Percentiles rank a stretch among this genome's conserved stretches.
phyloP scores from a whole-genome alignment of 2,113 vertebrate genomes.

The Puffinus mauretanicus region DNA sequence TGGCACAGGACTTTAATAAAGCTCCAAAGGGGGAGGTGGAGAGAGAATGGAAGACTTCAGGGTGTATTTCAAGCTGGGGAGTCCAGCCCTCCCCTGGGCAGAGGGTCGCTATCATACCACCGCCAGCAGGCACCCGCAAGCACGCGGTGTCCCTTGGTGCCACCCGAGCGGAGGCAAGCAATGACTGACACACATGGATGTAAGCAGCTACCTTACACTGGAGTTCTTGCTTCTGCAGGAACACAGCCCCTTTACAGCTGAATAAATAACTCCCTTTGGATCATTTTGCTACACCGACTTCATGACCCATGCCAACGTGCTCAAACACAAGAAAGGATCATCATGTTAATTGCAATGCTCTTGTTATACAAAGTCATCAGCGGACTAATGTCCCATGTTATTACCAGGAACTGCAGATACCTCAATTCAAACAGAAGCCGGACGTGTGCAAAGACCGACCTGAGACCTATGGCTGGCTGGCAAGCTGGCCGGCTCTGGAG shows the following conservation, averaged over 20 bases:
- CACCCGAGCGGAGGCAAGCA: fast-evolving
- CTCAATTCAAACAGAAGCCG: background rate
- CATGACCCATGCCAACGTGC: slow-evolving; percentile 26
- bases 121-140: background rate
- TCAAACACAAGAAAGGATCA: background rate
- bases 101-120: fast-evolving
- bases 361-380: slow-evolving; percentile 55
- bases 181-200: fast-evolving
- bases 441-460: background rate
- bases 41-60: background rate
- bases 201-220: background rate
- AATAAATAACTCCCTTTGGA: background rate
- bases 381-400: slow-evolving; percentile 67
- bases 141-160: fast-evolving
- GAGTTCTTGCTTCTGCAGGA: background rate
- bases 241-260: background rate
- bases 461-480: background rate
- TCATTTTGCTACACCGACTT: background rate
- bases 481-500: background rate
- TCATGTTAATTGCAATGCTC: slow-evolving; percentile 56
- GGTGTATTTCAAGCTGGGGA: background rate
- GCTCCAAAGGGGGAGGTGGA: background rate
- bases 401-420: slow-evolving; percentile 21
- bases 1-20: background rate
- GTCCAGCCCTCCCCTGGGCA: background rate